Percentiles rank a stretch among this genome's conserved stretches.
phyloP scores from a whole-genome alignment of 2,888 invertebrate genomes.

The Heliconius hortense region DNA sequence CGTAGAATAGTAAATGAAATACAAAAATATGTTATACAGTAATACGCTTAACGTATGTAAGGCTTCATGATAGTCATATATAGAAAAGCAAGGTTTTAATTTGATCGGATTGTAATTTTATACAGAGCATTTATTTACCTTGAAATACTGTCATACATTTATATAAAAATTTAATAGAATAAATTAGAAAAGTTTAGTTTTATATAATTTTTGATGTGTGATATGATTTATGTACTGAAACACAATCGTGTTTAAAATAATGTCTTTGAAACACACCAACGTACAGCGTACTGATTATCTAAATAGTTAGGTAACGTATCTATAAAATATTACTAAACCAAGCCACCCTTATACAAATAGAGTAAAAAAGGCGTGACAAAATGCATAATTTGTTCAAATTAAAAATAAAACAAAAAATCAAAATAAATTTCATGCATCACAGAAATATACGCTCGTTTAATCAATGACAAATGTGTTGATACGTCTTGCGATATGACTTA shows the following conservation, averaged over 20 bases:
- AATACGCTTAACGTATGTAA: constrained; percentile 38
- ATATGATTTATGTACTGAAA: too few relatives aligned
- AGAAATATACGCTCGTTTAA: constrained; percentile 58
- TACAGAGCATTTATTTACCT: constrained; percentile 16
- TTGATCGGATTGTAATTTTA: constrained; percentile 23
- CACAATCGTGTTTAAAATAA: neutral
- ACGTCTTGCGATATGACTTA: constrained; percentile 64
- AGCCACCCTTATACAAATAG: neutral
- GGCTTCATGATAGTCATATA: constrained; percentile 41
- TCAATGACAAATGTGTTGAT: constrained; percentile 69
- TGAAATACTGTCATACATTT: neutral
- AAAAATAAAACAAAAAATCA: constrained; percentile 28
- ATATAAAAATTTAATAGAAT: neutral
- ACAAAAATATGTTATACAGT: constrained; percentile 40
- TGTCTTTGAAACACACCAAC: neutral
- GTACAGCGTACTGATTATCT: neutral
- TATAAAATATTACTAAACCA: neutral
- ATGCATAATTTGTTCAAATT: constrained; percentile 26
- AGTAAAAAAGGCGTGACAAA: constrained; percentile 18
- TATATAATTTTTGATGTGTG: too few relatives aligned
- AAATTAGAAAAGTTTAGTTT: neutral
- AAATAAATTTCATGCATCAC: constrained; percentile 65
- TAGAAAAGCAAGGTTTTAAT: constrained; percentile 33
- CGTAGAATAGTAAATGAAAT: constrained; percentile 38
- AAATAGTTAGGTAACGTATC: neutral